A percentile compares a stretch with the other conserved stretches of the same genome.
phyloP scores from a whole-genome alignment of 2,113 vertebrate species.

The Gavialis gangeticus region DNA sequence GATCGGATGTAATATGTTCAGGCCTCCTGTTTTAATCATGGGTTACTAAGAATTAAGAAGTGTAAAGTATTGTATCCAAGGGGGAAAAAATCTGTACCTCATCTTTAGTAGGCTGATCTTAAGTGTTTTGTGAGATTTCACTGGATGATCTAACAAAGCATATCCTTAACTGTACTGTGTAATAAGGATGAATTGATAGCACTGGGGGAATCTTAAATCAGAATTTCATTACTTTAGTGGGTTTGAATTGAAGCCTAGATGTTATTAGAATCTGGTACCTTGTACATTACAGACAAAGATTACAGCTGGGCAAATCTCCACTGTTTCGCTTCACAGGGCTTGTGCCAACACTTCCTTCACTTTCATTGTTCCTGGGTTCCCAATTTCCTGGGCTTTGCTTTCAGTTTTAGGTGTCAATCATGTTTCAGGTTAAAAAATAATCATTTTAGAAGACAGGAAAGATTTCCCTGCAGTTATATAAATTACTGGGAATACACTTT shows the following conservation, averaged over 20 bases:
- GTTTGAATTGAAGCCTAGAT: background rate
- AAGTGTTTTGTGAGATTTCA: background rate
- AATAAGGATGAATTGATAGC: background rate
- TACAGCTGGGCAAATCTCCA: background rate
- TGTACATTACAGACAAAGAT: background rate
- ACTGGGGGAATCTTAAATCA: background rate
- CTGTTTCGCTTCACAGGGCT: background rate
- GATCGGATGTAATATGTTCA: background rate
- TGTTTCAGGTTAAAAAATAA: background rate
- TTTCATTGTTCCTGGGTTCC: background rate
- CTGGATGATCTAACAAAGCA: background rate
- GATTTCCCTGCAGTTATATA: background rate
- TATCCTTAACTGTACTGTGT: background rate
- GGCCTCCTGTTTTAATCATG: background rate
- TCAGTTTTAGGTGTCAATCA: background rate
- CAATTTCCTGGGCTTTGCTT: background rate
- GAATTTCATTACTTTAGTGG: background rate
- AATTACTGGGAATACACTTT: background rate
- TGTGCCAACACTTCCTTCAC: background rate
- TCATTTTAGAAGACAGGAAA: background rate
- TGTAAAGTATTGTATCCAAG: too few species aligned
- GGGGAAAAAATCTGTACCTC: background rate
- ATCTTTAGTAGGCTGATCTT: background rate
- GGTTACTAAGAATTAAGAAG: too few species aligned
- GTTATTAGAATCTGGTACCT: background rate